Conservation (phyloP, 2,113 vertebrate species). For the Phalacrocorax pelagicus region DNA sequence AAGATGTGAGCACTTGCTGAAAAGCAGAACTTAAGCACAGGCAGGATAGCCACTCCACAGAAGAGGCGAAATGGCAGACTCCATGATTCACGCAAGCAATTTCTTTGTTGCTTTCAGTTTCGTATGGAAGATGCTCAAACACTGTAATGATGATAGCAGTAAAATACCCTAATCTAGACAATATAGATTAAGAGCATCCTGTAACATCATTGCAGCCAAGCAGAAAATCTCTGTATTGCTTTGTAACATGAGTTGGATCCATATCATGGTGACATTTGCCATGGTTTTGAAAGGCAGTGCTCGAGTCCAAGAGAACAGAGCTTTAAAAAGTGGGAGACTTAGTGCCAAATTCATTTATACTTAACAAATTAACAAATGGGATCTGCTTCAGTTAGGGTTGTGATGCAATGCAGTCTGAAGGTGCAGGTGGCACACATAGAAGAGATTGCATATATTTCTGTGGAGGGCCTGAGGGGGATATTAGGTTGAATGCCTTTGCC, state of each 20-base stretch:
- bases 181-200: slow-evolving; percentile 51
- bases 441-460: neutral
- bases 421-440: rapidly evolving
- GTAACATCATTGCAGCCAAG: slow-evolving; percentile 35
- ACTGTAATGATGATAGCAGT: neutral
- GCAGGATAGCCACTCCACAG: neutral
- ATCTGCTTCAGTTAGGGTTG: neutral
- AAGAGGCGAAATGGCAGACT: neutral
- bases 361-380: neutral
- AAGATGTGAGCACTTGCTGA: neutral
- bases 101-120: neutral
- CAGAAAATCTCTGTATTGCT: slow-evolving; percentile 46
- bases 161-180: slow-evolving; percentile 36
- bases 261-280: neutral
- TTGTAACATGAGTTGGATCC: slow-evolving; percentile 28
- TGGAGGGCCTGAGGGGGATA: neutral
- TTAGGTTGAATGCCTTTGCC: neutral
- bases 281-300: neutral
- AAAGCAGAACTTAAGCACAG: neutral
- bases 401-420: neutral
- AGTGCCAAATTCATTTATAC: slow-evolving; percentile 5
- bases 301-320: neutral
- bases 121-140: neutral
- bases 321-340: neutral
- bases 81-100: neutral